These are phyloP conservation scores for Conus betulinus DNA, from an alignment of 1,140 invertebrate genomes.

Conservation along the genomic window DNA sequence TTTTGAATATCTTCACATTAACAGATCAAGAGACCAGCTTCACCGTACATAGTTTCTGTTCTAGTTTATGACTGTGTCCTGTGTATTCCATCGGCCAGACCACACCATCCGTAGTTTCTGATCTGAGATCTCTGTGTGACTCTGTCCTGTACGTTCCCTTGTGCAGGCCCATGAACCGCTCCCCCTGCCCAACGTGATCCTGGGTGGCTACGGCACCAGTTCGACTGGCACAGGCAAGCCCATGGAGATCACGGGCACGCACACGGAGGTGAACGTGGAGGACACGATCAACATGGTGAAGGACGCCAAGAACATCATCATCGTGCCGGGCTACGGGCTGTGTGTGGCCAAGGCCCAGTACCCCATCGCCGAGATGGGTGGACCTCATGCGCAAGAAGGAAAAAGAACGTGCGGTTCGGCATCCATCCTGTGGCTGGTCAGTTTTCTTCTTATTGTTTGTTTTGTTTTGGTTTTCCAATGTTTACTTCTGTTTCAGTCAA, in stretches of 20 bases:
- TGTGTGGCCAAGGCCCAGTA: constrained; percentile 96
- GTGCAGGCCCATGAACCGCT: constrained; percentile 92
- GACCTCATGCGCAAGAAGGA: constrained; percentile 83
- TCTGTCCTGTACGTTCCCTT: too few relatives aligned
- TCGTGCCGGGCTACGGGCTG: constrained; percentile 92
- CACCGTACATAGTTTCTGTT: too few relatives aligned
- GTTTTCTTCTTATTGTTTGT: neutral
- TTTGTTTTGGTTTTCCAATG: too few relatives aligned
- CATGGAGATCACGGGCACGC: constrained; percentile 87
- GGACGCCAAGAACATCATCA: constrained; percentile 90
- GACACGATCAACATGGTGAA: constrained; percentile 86
- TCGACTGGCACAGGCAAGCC: constrained; percentile 83
- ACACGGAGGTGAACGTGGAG: constrained; percentile 87
- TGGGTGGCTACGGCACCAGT: constrained; percentile 90
- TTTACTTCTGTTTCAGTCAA: too few relatives aligned
- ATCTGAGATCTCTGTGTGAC: neutral
- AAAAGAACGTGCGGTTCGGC: constrained; percentile 90
- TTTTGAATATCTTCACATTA: too few relatives aligned
- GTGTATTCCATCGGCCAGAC: too few relatives aligned
- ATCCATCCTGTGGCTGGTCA: constrained; percentile 93
- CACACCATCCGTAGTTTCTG: too few relatives aligned
- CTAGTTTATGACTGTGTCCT: too few relatives aligned
- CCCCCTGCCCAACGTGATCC: constrained; percentile 90
- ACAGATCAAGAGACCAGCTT: too few relatives aligned
- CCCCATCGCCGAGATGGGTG: constrained; percentile 92